A percentile compares a stretch with the other conserved stretches of the same genome.
These are phyloP conservation scores for Ophthalmolycus amberensis DNA, from an alignment of 2,113 vertebrate species.

Conservation along the genomic window DNA sequence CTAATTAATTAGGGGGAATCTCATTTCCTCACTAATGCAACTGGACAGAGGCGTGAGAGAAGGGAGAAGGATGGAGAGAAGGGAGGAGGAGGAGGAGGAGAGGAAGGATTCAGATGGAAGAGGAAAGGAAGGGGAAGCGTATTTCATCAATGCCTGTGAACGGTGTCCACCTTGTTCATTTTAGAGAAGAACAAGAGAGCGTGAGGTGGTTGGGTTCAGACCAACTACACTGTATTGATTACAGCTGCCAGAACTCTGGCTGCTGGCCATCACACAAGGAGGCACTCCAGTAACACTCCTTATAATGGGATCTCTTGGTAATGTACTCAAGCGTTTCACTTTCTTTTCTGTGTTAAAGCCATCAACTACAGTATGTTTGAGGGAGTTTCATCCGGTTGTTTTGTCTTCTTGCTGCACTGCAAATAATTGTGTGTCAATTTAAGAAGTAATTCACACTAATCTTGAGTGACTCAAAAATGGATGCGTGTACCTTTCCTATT, in stretches of 20 bases:
- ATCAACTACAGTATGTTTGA: neutral
- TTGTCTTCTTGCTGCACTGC: neutral
- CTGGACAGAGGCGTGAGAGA: slow-evolving; percentile 76
- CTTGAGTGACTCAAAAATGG: neutral
- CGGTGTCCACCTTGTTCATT: slow-evolving; percentile 70
- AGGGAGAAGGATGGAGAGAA: slow-evolving; percentile 6
- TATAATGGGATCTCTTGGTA: slow-evolving; percentile 57
- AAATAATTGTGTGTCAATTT: neutral
- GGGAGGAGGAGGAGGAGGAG: slow-evolving; percentile 3
- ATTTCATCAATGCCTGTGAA: slow-evolving; percentile 76
- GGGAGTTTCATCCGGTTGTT: neutral
- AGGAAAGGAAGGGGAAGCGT: slow-evolving; percentile 21
- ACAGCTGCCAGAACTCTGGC: slow-evolving; percentile 60
- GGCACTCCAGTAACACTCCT: slow-evolving; percentile 49
- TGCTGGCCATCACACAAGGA: slow-evolving; percentile 46
- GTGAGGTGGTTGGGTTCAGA: slow-evolving; percentile 61
- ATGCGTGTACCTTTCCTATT: neutral
- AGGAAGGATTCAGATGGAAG: slow-evolving; percentile 44
- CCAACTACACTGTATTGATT: slow-evolving; percentile 66
- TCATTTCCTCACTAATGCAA: slow-evolving; percentile 87
- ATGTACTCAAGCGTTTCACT: slow-evolving; percentile 50
- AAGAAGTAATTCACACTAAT: neutral
- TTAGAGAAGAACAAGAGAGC: slow-evolving; percentile 52
- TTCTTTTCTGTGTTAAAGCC: slow-evolving; percentile 28
- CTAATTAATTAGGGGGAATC: slow-evolving; percentile 88